Conservation (phyloP, 1,140 invertebrate genomes). For the Drosophila rufa region DNA sequence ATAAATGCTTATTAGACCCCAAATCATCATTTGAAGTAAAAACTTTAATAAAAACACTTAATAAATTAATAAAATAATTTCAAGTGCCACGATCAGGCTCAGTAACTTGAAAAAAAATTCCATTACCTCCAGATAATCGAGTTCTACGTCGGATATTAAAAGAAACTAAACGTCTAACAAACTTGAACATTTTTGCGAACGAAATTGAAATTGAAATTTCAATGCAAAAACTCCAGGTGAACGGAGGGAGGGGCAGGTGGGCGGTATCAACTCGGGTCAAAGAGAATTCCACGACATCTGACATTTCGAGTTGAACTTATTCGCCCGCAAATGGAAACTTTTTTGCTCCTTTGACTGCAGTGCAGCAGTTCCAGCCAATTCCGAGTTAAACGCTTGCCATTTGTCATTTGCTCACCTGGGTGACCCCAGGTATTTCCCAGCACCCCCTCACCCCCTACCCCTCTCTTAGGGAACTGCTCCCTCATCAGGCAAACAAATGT, state of each 20-base stretch:
- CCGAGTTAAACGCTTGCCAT: conserved; percentile 69
- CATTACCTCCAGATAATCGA: background rate
- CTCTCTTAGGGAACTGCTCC: background rate
- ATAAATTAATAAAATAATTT: background rate
- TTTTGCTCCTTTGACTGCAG: conserved; percentile 54
- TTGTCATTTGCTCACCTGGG: conserved; percentile 69
- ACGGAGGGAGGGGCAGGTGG: too few species aligned
- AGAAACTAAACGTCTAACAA: conserved; percentile 14
- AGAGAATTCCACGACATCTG: conserved; percentile 52
- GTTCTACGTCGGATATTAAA: background rate
- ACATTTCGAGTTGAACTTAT: conserved; percentile 45
- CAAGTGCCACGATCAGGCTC: background rate
- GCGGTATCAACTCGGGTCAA: conserved; percentile 28
- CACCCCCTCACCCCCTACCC: background rate
- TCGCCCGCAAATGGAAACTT: conserved; percentile 50
- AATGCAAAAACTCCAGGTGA: conserved; percentile 14
- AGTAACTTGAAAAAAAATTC: background rate
- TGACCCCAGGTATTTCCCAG: conserved; percentile 38
- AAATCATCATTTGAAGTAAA: too few species aligned
- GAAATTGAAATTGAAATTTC: conserved; percentile 35
- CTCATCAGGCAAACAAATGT: conserved; percentile 73
- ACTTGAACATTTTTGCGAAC: conserved; percentile 11
- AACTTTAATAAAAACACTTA: background rate
- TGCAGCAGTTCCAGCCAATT: conserved; percentile 62
- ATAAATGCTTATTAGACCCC: too few species aligned